Evolutionary conservation across 2,113 vertebrate species (phyloP).

Genomic region (Hippoglossus stenolepis): DNA sequence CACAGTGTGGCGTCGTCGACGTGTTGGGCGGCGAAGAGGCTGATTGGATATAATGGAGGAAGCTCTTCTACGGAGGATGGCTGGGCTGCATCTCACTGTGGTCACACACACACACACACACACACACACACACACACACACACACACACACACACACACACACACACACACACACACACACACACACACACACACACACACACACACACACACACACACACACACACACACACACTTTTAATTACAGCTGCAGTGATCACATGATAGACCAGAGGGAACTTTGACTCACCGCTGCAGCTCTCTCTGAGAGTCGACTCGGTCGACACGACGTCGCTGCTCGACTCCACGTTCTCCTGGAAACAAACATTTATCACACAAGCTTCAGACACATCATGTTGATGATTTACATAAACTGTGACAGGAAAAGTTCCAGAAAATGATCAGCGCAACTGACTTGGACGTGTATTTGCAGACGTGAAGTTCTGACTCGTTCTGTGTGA

Average conservation of each 20-base stretch:
- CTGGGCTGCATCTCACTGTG: constrained; percentile 23
- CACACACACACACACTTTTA: too few relatives aligned
- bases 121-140: neutral
- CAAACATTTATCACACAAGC: neutral
- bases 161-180: too few relatives aligned
- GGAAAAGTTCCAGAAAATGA: too few relatives aligned
- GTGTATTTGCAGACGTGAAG: too few relatives aligned
- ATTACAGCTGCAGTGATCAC: too few relatives aligned
- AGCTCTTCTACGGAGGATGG: constrained; percentile 30
- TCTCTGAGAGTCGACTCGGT: neutral
- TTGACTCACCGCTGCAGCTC: constrained; percentile 6
- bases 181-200: too few relatives aligned
- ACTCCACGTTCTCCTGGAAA: constrained; percentile 2
- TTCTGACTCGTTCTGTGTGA: neutral
- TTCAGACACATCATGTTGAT: too few relatives aligned
- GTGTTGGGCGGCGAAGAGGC: constrained; percentile 12
- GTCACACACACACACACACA: constrained; percentile 22
- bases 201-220: too few relatives aligned
- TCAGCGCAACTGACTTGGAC: too few relatives aligned
- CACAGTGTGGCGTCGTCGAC: constrained; percentile 53
- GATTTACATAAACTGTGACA: neutral
- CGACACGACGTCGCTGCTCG: neutral
- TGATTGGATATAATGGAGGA: constrained; percentile 44
- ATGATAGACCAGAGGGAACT: neutral
- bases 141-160: too few relatives aligned